Evolutionary conservation across 1,140 invertebrate species (phyloP).

Genomic region (Drosophila arawakana): DNA sequence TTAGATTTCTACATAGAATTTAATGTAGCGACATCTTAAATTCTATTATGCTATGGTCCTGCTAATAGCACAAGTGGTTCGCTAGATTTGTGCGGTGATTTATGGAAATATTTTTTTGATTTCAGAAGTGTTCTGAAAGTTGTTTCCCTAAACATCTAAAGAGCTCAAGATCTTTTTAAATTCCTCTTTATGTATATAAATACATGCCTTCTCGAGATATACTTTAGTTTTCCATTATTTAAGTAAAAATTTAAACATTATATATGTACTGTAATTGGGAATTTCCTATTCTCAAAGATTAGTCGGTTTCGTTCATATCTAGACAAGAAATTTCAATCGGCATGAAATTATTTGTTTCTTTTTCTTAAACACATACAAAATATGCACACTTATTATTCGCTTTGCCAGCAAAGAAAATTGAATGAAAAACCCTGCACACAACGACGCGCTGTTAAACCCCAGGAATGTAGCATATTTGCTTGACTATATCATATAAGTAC

Average conservation of each 20-base stretch:
- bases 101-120: slow-evolving; percentile 59
- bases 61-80: slow-evolving; percentile 45
- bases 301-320: slow-evolving; percentile 16
- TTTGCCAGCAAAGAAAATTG: slow-evolving; percentile 64
- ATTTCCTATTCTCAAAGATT: slow-evolving; percentile 7
- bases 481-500: slow-evolving; percentile 39
- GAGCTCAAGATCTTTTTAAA: slow-evolving; percentile 8
- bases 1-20: slow-evolving; percentile 46
- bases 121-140: slow-evolving; percentile 29
- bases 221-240: background rate
- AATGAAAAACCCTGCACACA: slow-evolving; percentile 67
- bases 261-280: slow-evolving; percentile 8
- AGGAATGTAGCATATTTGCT: slow-evolving; percentile 78
- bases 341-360: slow-evolving; percentile 38
- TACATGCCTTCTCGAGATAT: background rate
- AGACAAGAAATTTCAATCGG: slow-evolving; percentile 35
- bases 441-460: slow-evolving; percentile 49
- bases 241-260: slow-evolving; percentile 11
- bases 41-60: slow-evolving; percentile 54
- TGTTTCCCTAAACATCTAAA: slow-evolving; percentile 42
- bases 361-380: slow-evolving; percentile 6
- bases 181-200: background rate
- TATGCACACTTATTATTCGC: slow-evolving; percentile 3
- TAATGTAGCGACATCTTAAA: slow-evolving; percentile 52
- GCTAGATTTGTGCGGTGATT: slow-evolving; percentile 72